These are phyloP conservation scores for Drosophila yooni DNA, from an alignment of 2,888 invertebrate species.

Conservation along the genomic window DNA sequence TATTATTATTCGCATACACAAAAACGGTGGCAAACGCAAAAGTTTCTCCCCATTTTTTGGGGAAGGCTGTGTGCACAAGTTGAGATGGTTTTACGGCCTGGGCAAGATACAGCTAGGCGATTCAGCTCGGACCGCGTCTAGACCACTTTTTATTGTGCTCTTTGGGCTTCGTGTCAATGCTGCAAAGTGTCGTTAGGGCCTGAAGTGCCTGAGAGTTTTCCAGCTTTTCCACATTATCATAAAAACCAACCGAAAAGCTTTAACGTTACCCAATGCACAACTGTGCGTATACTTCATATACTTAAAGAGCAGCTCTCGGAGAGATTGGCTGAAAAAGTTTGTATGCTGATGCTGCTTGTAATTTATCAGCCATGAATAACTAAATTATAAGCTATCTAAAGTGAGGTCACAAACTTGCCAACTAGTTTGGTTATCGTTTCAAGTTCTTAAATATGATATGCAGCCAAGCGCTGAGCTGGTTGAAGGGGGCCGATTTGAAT, in stretches of 20 bases:
- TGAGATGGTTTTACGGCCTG: slow-evolving; percentile 55
- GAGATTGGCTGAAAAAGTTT: slow-evolving; percentile 13
- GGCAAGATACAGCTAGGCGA: slow-evolving; percentile 24
- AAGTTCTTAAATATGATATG: slow-evolving; percentile 5
- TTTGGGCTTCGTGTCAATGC: slow-evolving; percentile 71
- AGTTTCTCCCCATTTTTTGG: slow-evolving; percentile 22
- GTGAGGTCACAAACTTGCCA: slow-evolving; percentile 2
- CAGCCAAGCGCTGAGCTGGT: background rate
- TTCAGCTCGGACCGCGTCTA: slow-evolving; percentile 51
- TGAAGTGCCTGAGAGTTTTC: slow-evolving; percentile 28
- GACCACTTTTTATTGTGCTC: slow-evolving; percentile 69
- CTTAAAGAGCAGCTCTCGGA: background rate
- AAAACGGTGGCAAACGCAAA: slow-evolving; percentile 31
- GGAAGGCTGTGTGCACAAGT: slow-evolving; percentile 13
- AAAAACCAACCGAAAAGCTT: slow-evolving; percentile 39
- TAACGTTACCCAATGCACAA: slow-evolving; percentile 3
- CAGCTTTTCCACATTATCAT: slow-evolving; percentile 44
- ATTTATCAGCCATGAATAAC: background rate
- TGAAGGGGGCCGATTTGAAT: slow-evolving; percentile 7
- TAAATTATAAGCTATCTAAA: slow-evolving; percentile 7
- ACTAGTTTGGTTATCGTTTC: slow-evolving; percentile 5
- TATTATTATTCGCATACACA: slow-evolving; percentile 54
- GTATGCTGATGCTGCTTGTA: slow-evolving; percentile 3
- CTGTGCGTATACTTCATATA: slow-evolving; percentile 31
- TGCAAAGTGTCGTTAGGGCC: slow-evolving; percentile 64